phyloP scores from a whole-genome alignment of 2,888 invertebrate species.

The Dilophus febrilis region DNA sequence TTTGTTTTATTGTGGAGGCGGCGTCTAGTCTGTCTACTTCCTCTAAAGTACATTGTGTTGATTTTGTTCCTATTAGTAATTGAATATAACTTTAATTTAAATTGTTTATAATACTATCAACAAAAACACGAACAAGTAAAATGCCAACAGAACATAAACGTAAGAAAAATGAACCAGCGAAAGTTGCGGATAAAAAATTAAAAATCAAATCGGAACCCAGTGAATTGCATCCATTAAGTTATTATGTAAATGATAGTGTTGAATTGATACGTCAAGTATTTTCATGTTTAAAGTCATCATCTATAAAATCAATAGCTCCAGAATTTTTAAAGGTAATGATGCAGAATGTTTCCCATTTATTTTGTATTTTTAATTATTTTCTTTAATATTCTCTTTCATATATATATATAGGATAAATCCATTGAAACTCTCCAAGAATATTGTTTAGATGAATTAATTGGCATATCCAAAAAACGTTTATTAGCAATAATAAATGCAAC shows the following conservation, averaged over 20 bases:
- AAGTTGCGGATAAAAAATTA: background rate
- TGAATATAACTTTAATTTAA: no score
- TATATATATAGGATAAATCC: conserved; percentile 15
- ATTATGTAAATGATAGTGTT: conserved; percentile 40
- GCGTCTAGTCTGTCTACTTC: no score
- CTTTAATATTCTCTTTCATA: background rate
- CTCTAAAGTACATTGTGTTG: no score
- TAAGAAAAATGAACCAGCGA: background rate
- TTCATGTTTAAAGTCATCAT: conserved; percentile 36
- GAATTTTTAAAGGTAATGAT: conserved; percentile 29
- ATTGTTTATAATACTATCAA: no score
- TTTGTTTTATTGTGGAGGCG: no score
- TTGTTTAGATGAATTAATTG: conserved; percentile 42
- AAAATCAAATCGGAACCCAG: conserved; percentile 26
- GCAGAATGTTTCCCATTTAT: no score
- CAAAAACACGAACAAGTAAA: background rate
- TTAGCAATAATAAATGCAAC: conserved; percentile 33
- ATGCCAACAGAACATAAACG: conserved; percentile 3
- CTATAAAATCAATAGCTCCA: conserved; percentile 38
- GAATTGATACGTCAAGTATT: conserved; percentile 43
- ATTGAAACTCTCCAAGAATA: conserved; percentile 38
- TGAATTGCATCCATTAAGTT: conserved; percentile 35
- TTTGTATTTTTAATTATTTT: background rate
- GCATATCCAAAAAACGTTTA: conserved; percentile 42
- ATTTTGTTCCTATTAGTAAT: no score